These are phyloP conservation scores for Mesorhabditis belari DNA, from an alignment of 2,888 invertebrate genomes.

Conservation along the genomic window DNA sequence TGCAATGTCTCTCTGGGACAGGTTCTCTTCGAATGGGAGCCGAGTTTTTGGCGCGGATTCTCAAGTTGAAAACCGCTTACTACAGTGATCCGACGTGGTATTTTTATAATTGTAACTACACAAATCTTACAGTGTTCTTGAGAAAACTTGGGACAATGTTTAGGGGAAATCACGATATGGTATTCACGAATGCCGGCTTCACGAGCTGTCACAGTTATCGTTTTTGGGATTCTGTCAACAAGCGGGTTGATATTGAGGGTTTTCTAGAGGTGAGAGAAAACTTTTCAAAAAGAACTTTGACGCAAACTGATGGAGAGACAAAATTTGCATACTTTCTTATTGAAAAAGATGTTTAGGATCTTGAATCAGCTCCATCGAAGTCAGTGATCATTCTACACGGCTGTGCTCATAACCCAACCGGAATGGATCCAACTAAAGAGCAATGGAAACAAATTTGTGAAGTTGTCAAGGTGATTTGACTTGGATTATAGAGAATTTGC, in stretches of 20 bases:
- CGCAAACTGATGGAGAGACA: no score
- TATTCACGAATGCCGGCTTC: conserved; percentile 80
- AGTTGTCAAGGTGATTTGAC: conserved; percentile 67
- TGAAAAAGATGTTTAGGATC: no score
- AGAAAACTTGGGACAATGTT: no score
- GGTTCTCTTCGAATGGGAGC: conserved; percentile 83
- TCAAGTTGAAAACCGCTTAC: conserved; percentile 62
- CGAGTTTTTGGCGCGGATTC: conserved; percentile 71
- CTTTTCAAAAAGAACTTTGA: no score
- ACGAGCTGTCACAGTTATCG: conserved; percentile 68
- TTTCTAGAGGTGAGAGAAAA: no score
- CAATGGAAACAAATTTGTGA: conserved; percentile 86
- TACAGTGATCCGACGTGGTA: conserved; percentile 86
- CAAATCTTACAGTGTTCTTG: no score
- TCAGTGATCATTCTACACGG: conserved; percentile 85
- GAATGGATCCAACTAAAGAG: conserved; percentile 84
- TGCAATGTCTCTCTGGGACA: conserved; percentile 89
- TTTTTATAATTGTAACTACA: conserved; percentile 60
- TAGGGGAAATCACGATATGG: conserved; percentile 77
- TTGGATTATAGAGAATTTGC: no score
- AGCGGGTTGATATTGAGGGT: conserved; percentile 71
- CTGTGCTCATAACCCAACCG: conserved; percentile 97
- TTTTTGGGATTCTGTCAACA: conserved; percentile 77
- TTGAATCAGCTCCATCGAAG: no score
- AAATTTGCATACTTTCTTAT: no score